phyloP scores from a whole-genome alignment of 2,888 invertebrate genomes.

The Lepas anatifera region DNA sequence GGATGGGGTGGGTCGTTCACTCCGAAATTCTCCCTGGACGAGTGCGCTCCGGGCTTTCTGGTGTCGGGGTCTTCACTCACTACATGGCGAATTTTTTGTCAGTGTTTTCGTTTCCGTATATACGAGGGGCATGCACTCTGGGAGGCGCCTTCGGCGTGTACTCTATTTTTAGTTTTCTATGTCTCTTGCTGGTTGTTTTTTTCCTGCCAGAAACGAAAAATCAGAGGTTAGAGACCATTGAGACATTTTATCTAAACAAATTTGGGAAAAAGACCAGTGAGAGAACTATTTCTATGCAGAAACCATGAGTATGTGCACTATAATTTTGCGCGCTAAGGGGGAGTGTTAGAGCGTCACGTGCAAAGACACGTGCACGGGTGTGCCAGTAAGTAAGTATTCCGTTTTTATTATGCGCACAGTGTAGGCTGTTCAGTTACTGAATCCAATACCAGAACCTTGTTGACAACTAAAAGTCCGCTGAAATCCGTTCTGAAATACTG shows the following conservation, averaged over 20 bases:
- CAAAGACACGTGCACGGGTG: too few relatives aligned
- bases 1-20: neutral
- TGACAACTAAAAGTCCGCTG: too few relatives aligned
- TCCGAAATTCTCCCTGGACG: neutral
- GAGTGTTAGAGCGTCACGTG: too few relatives aligned
- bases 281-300: too few relatives aligned
- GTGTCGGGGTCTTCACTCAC: neutral
- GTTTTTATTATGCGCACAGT: too few relatives aligned
- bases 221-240: neutral
- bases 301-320: too few relatives aligned
- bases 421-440: too few relatives aligned
- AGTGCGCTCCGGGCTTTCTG: neutral
- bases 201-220: constrained; percentile 3
- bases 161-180: neutral
- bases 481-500: too few relatives aligned
- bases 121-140: neutral
- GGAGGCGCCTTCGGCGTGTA: neutral
- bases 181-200: neutral
- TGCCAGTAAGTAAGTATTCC: too few relatives aligned
- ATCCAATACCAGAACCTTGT: too few relatives aligned
- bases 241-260: neutral
- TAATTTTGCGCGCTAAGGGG: too few relatives aligned
- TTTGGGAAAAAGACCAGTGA: too few relatives aligned
- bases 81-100: neutral
- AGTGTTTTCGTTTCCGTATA: neutral